A percentile compares a stretch with the other conserved stretches of the same genome.
Evolutionary conservation across 64 coral and sea anemone species (phyloP).

Genomic region (Orbicella faveolata): DNA sequence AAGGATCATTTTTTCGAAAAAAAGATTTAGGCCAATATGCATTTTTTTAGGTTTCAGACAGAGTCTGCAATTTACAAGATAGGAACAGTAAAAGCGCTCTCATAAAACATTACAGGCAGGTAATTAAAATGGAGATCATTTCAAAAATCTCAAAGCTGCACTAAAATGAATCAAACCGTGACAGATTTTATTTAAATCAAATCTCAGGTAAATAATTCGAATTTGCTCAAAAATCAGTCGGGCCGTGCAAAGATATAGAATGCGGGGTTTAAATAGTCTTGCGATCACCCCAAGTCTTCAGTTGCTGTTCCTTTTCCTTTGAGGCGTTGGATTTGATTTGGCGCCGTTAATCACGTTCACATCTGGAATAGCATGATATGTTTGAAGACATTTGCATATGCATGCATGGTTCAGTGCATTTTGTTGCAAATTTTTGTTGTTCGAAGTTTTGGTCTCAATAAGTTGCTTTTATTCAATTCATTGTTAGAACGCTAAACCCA

Average conservation of each 20-base stretch:
- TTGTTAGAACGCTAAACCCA: background rate
- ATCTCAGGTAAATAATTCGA: constrained; percentile 7
- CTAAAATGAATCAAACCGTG: background rate
- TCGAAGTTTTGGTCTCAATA: background rate
- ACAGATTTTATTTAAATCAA: background rate
- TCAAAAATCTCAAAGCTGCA: background rate
- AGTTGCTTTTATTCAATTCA: background rate
- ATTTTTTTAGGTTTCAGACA: background rate
- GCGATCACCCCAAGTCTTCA: constrained; percentile 10
- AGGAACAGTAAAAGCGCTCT: background rate
- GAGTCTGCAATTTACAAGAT: background rate
- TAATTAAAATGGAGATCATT: background rate
- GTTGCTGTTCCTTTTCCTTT: constrained; percentile 7
- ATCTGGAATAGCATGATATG: constrained; percentile 7
- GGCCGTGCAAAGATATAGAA: background rate
- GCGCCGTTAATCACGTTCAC: background rate
- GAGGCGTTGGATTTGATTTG: background rate
- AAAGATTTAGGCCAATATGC: background rate
- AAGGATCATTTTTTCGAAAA: background rate
- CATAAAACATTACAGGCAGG: background rate
- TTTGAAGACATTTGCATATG: constrained; percentile 4
- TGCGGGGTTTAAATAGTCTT: background rate
- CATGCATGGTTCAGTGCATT: constrained; percentile 3
- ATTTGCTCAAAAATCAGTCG: constrained; percentile 8
- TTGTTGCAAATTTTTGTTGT: constrained; percentile 9